Base-by-base conservation (phyloP, 1,140 invertebrate species). In the Rhizoglyphus robini region DNA sequence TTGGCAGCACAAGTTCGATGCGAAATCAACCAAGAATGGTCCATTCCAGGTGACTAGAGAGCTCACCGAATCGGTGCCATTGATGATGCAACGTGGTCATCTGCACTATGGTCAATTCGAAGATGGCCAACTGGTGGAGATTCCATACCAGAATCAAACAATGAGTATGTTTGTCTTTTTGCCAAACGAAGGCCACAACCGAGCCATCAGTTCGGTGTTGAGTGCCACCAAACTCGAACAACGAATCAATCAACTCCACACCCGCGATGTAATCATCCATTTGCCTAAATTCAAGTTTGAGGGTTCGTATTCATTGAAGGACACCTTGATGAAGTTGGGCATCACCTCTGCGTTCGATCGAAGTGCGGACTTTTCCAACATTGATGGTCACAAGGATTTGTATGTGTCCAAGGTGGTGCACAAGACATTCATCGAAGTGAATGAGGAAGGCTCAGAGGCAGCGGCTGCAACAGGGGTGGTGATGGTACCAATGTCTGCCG, bases 1-100 rank as follows among this genome's bases (percentile, higher is more conserved):
- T 36, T 92, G 88, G 88, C 78, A 81, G 54, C 75, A 80, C 3
- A 80, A 83, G 1, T 92, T 92, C 73, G 80, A 46, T 15, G 41
- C 84, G 18, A 46, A 60, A 20, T 34, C n/a, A 31, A 29, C 8
- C 58, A 41, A 20, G 23, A 60, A 60, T 29, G 58, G 23, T 20
- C n/a, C 20, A 31, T n/a, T 23, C 25, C 30, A 23, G 25, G 25
- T n/a, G 25, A 5, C 8, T 20, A 8, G 4, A 8, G 23, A 18
- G 25, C 20, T 29, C n/a, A 23, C 58, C 5, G 23, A 11, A n/a
- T 20, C 25, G 32, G 29, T 48, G 5, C 5, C 30, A 11, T 4
- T 60, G 58, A 60, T 60, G 58, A 60, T 29, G 20, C 25, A 29
- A 5, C 23, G 18, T 4, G 29, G 4, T 18, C 11, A 5, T 31